These are phyloP conservation scores for Smittia aterrima DNA, from an alignment of 2,888 invertebrate genomes.

Conservation along the genomic window DNA sequence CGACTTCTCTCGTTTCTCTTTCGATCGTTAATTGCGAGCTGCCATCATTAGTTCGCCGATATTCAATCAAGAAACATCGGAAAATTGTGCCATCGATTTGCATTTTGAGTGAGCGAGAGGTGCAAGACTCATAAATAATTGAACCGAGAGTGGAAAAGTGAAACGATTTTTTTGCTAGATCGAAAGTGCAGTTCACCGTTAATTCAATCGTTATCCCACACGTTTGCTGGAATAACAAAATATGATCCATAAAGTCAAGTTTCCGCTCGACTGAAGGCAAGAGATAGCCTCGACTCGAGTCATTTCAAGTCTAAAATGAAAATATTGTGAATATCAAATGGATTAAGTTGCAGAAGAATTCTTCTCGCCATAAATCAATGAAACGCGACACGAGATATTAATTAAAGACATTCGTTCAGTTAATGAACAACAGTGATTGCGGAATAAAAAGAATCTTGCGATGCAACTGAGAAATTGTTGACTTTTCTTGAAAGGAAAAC, in stretches of 20 bases:
- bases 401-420: not conserved
- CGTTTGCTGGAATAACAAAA: not conserved
- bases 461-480: not conserved
- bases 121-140: not conserved
- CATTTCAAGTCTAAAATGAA: not conserved
- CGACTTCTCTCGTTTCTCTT: not conserved
- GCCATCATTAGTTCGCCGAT: too few relatives aligned
- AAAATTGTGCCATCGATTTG: not conserved
- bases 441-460: too few relatives aligned
- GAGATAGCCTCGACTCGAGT: not conserved
- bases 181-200: not conserved
- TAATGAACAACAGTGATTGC: not conserved
- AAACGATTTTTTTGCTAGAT: not conserved
- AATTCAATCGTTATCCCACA: not conserved
- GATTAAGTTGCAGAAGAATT: constrained; percentile 22
- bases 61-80: too few relatives aligned
- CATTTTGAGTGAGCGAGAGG: not conserved
- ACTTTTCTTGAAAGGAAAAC: not conserved
- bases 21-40: not conserved
- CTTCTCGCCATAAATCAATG: constrained; percentile 25
- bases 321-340: constrained; percentile 33
- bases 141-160: not conserved
- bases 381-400: not conserved
- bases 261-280: not conserved
- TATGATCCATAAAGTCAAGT: not conserved